phyloP scores from a whole-genome alignment of 1,140 invertebrate species.

The Calephelis nemesis region DNA sequence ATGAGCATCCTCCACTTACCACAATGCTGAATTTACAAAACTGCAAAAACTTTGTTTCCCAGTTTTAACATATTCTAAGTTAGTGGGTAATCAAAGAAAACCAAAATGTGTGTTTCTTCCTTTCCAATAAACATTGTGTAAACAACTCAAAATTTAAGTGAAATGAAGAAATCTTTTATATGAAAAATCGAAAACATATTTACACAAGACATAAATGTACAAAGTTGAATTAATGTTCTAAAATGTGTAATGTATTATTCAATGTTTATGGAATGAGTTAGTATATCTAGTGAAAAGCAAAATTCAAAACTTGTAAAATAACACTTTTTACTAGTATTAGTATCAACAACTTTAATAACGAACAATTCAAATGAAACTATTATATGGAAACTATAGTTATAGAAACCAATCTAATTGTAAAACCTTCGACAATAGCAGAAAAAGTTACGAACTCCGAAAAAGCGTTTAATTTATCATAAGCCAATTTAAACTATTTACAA shows the following conservation, averaged over 20 bases:
- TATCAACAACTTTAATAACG: background rate
- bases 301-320: conserved; percentile 4
- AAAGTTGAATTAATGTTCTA: background rate
- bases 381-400: background rate
- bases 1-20: conserved; percentile 43
- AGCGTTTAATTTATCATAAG: conserved; percentile 22
- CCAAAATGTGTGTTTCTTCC: background rate
- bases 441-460: conserved; percentile 1
- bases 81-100: background rate
- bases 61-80: background rate
- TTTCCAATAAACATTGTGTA: background rate
- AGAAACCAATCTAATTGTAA: conserved; percentile 7
- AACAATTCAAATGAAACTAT: background rate
- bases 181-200: background rate
- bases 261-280: conserved; percentile 18
- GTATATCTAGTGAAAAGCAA: conserved; percentile 13
- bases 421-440: conserved; percentile 2
- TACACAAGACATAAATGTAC: background rate
- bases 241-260: conserved; percentile 17
- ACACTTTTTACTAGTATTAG: conserved; percentile 1
- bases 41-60: conserved; percentile 7
- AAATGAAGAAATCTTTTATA: background rate
- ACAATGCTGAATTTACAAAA: conserved; percentile 37
- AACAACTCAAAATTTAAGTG: background rate
- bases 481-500: conserved; percentile 19